Percentiles rank a stretch among this genome's conserved stretches.
Evolutionary conservation across 2,888 invertebrate genomes (phyloP).

Genomic region (Papilio gigon): DNA sequence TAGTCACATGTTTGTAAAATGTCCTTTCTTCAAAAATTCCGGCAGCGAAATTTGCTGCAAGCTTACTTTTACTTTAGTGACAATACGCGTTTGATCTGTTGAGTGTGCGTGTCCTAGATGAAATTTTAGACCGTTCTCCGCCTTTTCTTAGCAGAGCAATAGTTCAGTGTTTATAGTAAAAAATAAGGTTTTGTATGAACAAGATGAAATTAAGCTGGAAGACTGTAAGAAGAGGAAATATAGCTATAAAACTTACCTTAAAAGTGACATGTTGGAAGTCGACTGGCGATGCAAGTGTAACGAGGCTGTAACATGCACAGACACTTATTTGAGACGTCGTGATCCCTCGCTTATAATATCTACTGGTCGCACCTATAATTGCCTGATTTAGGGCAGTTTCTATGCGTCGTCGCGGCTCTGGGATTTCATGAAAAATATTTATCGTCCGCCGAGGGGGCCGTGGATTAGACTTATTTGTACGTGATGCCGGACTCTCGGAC

Average conservation of each 20-base stretch:
- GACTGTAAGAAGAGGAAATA: not conserved
- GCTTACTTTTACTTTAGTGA: no score
- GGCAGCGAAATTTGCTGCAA: no score
- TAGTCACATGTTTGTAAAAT: no score
- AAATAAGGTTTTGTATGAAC: no score
- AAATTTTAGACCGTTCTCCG: no score
- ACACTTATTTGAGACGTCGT: constrained; percentile 51
- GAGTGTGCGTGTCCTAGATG: no score
- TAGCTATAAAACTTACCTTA: not conserved
- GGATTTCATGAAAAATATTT: constrained; percentile 81
- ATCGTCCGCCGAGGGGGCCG: constrained; percentile 67
- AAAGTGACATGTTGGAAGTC: not conserved
- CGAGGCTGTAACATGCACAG: constrained; percentile 31
- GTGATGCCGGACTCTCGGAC: constrained; percentile 59
- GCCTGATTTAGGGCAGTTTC: constrained; percentile 80
- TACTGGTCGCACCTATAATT: constrained; percentile 79
- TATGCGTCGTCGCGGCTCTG: constrained; percentile 69
- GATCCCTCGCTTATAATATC: constrained; percentile 77
- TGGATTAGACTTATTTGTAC: constrained; percentile 79
- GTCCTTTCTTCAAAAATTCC: no score
- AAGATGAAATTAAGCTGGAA: not conserved
- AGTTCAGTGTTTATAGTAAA: no score
- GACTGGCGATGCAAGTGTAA: constrained; percentile 7
- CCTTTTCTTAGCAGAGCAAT: no score
- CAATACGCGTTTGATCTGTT: no score